Evolutionary conservation across 2,797 vertebrate genomes (phyloP), one percentile per base, ranked within the genome.

Genomic region (Sebastes melanostomus): DNA sequence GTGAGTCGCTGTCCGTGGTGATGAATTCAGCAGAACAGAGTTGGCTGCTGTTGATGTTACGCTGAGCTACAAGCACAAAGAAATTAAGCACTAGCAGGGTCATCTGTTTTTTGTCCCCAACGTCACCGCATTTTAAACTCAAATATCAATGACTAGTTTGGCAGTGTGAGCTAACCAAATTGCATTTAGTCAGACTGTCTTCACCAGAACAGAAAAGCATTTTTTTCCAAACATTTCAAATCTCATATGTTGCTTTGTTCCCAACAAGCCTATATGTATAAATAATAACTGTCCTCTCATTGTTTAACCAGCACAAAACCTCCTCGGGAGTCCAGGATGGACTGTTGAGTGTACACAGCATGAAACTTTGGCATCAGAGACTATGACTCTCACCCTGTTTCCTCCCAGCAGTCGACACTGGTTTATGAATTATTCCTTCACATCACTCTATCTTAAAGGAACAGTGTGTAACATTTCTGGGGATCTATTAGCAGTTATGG

Each of bases 1-100:
- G 46, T n/a, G 4, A 4, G 58, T 11, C 11, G 75, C 78, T 81
- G 34, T 76, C 78, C 59, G 0, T 72, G 78, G 67, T 69, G 62
- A 67, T 84, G 82, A 52, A 66, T n/a, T 61, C 4, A 6, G 16
- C 38, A 38, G 24, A 30, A 9, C 67, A 27, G 25, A 5, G 13
- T 38, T 50, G 27, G 58, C 66, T 12, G n/a, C 34, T 22, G 52
- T 4, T 14, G 56, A 20, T 14, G 18, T 8, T 58, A 22, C 11
- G 20, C 18, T 61, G 24, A 38, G 24, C 34, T 42, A 11, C 16
- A 14, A 25, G 20, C 22, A 22, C 24, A 38, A 20, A 22, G 29
- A 9, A 52, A n/a, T n/a, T n/a, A 52, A 52, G 46, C 0, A 4
- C 2, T 2, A 5, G 55, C 12, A 12, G 34, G 0, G 2, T 13